A percentile compares a stretch with the other conserved stretches of the same genome.
These are phyloP conservation scores for Lasiurus cinereus DNA, from an alignment of 2,113 vertebrate species.

Conservation along the genomic window DNA sequence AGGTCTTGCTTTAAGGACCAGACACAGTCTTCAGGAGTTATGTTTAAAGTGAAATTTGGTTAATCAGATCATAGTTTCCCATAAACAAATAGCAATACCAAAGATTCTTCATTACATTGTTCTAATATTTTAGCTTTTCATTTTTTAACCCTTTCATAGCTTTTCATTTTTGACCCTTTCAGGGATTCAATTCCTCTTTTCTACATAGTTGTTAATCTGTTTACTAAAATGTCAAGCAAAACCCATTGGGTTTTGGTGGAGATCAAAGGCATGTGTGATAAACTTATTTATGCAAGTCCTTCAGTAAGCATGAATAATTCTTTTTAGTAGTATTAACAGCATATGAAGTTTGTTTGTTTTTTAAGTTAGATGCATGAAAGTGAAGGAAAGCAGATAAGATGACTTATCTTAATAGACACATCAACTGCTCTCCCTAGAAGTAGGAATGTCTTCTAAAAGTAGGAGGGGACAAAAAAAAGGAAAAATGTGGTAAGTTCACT, in stretches of 20 bases:
- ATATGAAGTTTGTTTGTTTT: background rate
- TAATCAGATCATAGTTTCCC: background rate
- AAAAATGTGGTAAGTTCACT: background rate
- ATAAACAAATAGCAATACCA: background rate
- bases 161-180: background rate
- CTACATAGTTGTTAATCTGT: background rate
- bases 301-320: background rate
- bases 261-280: background rate
- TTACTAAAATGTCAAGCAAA: background rate
- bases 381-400: background rate
- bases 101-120: background rate
- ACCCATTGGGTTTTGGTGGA: background rate
- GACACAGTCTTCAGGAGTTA: background rate
- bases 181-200: background rate
- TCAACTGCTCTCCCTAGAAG: background rate
- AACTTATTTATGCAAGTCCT: background rate
- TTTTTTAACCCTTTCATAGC: background rate
- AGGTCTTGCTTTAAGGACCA: background rate
- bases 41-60: background rate
- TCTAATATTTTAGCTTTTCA: background rate
- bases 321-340: background rate
- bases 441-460: background rate
- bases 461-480: background rate
- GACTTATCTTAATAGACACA: background rate
- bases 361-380: background rate